Evolutionary conservation across 1,140 invertebrate genomes (phyloP).

Genomic region (Nymphalis io): DNA sequence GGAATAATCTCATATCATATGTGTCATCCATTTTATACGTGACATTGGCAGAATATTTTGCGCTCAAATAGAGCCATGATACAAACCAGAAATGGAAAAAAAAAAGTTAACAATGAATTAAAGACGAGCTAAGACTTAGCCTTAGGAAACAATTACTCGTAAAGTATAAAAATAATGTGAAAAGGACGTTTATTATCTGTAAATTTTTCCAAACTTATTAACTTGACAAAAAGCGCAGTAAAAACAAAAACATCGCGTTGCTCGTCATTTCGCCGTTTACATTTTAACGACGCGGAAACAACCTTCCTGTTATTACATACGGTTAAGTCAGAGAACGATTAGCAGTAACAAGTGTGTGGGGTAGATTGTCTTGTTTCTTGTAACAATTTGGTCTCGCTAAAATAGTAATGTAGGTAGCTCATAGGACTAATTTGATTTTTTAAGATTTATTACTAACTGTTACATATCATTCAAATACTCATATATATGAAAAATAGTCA

Average conservation of each 20-base stretch:
- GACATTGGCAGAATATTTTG: too few relatives aligned
- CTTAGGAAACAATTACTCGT: slow-evolving; percentile 14
- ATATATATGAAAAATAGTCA: too few relatives aligned
- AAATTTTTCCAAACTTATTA: background rate
- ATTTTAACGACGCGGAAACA: slow-evolving; percentile 51
- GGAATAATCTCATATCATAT: too few relatives aligned
- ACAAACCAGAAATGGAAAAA: too few relatives aligned
- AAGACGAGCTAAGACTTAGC: background rate
- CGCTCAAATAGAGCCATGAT: too few relatives aligned
- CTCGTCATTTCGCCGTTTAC: slow-evolving; percentile 31
- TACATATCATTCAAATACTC: too few relatives aligned
- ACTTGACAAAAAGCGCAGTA: slow-evolving; percentile 8
- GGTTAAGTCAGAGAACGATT: slow-evolving; percentile 42
- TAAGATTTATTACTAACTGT: too few relatives aligned
- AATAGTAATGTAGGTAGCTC: background rate
- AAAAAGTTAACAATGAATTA: too few relatives aligned
- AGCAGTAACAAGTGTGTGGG: slow-evolving; percentile 39
- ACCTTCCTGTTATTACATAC: slow-evolving; percentile 47
- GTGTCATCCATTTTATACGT: too few relatives aligned
- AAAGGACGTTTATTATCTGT: background rate
- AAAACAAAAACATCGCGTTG: slow-evolving; percentile 15
- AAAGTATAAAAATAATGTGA: background rate
- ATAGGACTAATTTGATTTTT: slow-evolving; percentile 7
- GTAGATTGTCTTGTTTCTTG: slow-evolving; percentile 30
- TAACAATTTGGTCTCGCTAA: slow-evolving; percentile 20